Percentiles rank a stretch among this genome's conserved stretches.
Evolutionary conservation across 2,113 vertebrate genomes (phyloP).

Genomic region (Turdus rufiventris): DNA sequence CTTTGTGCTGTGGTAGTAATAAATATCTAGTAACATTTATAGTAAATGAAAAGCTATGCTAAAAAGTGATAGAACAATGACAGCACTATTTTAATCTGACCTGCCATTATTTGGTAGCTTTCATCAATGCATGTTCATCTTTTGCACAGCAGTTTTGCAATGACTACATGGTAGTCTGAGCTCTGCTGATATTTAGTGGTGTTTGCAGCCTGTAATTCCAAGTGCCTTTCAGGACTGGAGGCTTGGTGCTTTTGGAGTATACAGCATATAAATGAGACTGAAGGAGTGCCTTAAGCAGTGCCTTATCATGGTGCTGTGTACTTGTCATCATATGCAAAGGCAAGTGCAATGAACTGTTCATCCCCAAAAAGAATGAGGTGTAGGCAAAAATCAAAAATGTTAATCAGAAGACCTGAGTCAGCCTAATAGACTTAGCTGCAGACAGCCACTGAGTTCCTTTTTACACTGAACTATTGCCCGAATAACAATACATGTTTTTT

Average conservation of each 20-base stretch:
- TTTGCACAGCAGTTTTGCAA: background rate
- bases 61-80: background rate
- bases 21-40: background rate
- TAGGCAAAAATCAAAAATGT: background rate
- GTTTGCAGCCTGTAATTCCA: background rate
- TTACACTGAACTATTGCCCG: background rate
- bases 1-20: background rate
- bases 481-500: background rate
- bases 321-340: background rate
- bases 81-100: background rate
- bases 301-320: fast-evolving
- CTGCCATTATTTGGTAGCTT: background rate
- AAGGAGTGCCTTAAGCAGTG: fast-evolving
- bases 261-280: background rate
- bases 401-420: background rate
- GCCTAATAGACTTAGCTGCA: background rate
- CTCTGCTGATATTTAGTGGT: background rate
- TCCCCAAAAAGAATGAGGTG: background rate
- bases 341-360: background rate
- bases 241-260: background rate
- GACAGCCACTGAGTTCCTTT: background rate
- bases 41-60: background rate
- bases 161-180: background rate
- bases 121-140: background rate
- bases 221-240: background rate